Base-by-base conservation (phyloP, 92 coral and sea anemone genomes). In the Phymanthus crucifer region DNA sequence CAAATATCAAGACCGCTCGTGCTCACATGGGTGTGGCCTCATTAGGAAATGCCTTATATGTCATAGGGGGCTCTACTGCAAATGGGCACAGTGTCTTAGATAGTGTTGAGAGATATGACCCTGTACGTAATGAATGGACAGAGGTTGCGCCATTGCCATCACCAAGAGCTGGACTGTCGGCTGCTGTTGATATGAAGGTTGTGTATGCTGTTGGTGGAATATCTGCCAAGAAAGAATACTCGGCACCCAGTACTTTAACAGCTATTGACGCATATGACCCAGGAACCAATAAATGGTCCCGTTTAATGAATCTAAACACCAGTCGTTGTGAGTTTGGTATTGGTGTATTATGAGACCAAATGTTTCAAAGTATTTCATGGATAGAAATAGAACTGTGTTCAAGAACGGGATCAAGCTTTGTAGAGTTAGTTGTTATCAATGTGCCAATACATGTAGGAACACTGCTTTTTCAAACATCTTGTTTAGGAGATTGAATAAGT, bases 201-300 rank as follows among this genome's bases (percentile, higher is more conserved):
- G 75, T 94, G 74, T 94, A 94, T 84, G 98, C 88, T 7, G 69
- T 94, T 76, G 98, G 98, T 29, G 98, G 98, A 9, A 79, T 92
- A 48, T 80, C 94, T 8, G 87, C 89, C 2, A 84, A 93, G 64
- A 87, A 69, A 71, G 97, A 92, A 83, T 87, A 65, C 71, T 78
- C 89, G 1, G 91, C 97, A 2, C 94, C 98, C n/a, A 86, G 81
- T 69, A 92, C 94, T 1, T 80, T 92, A 76, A 85, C 94, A 37
- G 83, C 84, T 32, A 91, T 94, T 48, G 97, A 92, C 47, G 80
- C 88, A 48, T 94, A 90, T 82, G 91, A 94, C 74, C 88, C 90
- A 16, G 83, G 71, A 75, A 79, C 77, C 68, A 86, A 90, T 77
- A 93, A 86, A 70, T 94, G 98, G 98, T 71, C 87, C 24, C 91